Percentiles rank a stretch among this genome's conserved stretches.
Conservation (phyloP, 1,140 invertebrate genomes). For the Calliphora vicina region DNA sequence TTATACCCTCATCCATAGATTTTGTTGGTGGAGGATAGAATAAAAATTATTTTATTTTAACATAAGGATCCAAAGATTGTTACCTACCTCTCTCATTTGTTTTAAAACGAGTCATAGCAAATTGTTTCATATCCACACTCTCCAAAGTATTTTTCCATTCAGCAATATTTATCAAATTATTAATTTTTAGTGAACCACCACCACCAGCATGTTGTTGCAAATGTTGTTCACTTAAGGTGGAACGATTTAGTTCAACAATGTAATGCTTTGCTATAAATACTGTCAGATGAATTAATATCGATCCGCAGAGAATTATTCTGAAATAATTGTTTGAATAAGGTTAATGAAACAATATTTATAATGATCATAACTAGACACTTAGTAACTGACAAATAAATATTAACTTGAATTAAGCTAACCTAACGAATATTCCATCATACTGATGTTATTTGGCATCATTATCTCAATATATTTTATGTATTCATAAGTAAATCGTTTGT, state of each 20-base stretch:
- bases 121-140: not conserved
- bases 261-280: not conserved
- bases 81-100: not conserved
- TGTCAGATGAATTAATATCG: not conserved
- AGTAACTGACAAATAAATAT: no score
- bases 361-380: no score
- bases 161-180: not conserved
- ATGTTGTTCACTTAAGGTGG: not conserved
- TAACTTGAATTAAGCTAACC: no score
- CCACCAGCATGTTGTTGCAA: not conserved
- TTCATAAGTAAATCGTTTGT: no score
- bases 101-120: not conserved
- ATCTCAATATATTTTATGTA: no score
- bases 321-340: no score
- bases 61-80: not conserved
- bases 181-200: not conserved
- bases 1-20: no score
- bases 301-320: conserved; percentile 1
- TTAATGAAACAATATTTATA: no score
- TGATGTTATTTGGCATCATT: no score
- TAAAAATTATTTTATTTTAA: no score
- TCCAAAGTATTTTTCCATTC: conserved; percentile 21
- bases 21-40: no score
- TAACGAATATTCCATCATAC: no score
- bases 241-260: not conserved